These are phyloP conservation scores for Megastigmus dorsalis DNA, from an alignment of 2,888 invertebrate genomes.

Conservation along the genomic window DNA sequence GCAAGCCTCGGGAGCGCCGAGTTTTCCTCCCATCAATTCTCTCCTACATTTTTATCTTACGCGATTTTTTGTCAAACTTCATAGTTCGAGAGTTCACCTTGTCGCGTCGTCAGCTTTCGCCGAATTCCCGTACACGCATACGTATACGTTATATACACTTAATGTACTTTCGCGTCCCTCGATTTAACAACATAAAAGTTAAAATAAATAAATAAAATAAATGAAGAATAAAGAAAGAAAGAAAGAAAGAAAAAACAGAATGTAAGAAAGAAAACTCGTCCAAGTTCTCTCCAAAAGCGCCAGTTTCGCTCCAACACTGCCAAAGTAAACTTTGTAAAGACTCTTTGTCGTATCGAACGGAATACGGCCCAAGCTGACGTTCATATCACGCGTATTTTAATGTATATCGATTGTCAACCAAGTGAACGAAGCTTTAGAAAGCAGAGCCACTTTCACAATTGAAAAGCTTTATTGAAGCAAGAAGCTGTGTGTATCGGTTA, in stretches of 20 bases:
- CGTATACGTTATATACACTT: too few relatives aligned
- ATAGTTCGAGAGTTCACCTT: too few relatives aligned
- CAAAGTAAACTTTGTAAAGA: constrained; percentile 50
- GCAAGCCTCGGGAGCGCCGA: constrained; percentile 65
- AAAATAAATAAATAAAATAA: constrained; percentile 5
- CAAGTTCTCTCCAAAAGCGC: constrained; percentile 37
- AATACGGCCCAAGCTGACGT: constrained; percentile 39
- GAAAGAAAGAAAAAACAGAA: constrained; percentile 7
- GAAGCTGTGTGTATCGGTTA: not conserved
- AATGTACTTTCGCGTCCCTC: constrained; percentile 33
- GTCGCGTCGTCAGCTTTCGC: too few relatives aligned
- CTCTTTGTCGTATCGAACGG: constrained; percentile 23
- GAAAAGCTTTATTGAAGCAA: too few relatives aligned
- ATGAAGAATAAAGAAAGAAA: not conserved
- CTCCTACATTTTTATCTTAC: too few relatives aligned
- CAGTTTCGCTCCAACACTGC: constrained; percentile 46
- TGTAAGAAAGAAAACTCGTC: constrained; percentile 33
- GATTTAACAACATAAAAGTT: too few relatives aligned
- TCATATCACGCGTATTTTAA: constrained; percentile 15
- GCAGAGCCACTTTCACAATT: constrained; percentile 18
- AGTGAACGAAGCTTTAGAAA: constrained; percentile 4
- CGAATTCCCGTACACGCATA: too few relatives aligned
- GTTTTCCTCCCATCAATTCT: too few relatives aligned
- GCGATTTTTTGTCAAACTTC: too few relatives aligned
- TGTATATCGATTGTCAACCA: constrained; percentile 12